phyloP scores from a whole-genome alignment of 2,888 invertebrate species.

The Aporophyla lueneburgensis region DNA sequence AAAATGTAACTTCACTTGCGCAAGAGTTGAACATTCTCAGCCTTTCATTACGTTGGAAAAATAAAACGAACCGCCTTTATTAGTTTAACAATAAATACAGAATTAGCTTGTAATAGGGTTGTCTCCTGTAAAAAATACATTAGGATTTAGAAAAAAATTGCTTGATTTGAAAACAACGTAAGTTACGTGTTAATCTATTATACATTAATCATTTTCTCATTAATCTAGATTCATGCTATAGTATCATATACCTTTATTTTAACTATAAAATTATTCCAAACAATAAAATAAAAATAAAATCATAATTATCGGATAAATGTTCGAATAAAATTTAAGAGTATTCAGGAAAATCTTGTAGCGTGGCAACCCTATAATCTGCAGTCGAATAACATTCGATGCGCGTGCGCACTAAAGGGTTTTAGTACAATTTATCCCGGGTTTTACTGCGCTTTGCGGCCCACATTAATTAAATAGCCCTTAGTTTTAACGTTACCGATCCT shows the following conservation, averaged over 20 bases:
- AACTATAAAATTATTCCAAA: neutral
- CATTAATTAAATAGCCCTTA: constrained; percentile 64
- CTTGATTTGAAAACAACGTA: neutral
- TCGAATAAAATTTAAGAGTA: too few species aligned
- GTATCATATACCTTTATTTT: neutral
- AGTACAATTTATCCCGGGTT: constrained; percentile 70
- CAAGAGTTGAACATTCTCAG: constrained; percentile 24
- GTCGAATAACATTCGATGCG: constrained; percentile 64
- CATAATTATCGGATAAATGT: too few species aligned
- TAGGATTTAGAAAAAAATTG: neutral
- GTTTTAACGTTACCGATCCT: constrained; percentile 42
- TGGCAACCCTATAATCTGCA: constrained; percentile 52
- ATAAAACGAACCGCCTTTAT: constrained; percentile 45
- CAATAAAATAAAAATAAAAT: neutral
- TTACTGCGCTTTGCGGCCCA: constrained; percentile 59
- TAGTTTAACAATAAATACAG: constrained; percentile 45
- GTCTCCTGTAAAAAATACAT: neutral
- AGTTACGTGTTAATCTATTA: neutral
- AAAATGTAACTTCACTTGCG: constrained; percentile 29
- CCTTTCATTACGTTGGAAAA: constrained; percentile 34
- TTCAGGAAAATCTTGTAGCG: neutral
- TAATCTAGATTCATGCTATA: neutral
- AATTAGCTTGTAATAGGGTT: constrained; percentile 52
- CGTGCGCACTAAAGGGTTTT: constrained; percentile 68
- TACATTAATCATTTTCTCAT: neutral